Percentiles rank a stretch among this genome's conserved stretches.
These are phyloP conservation scores for Okapia johnstoni DNA, from an alignment of 2,113 vertebrate species.

Conservation along the genomic window DNA sequence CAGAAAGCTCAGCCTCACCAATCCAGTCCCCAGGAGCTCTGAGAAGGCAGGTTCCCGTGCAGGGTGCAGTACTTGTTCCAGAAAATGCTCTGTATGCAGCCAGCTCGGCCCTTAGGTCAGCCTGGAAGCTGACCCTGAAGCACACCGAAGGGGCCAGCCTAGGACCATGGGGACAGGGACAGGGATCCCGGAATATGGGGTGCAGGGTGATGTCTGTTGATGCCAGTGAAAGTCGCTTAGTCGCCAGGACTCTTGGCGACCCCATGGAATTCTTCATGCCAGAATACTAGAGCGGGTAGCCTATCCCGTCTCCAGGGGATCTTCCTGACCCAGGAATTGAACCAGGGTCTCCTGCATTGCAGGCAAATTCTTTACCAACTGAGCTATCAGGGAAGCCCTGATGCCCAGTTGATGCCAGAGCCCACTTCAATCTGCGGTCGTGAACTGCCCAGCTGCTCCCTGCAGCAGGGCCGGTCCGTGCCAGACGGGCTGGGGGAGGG, in stretches of 20 bases:
- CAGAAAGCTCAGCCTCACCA: neutral
- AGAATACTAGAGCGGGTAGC: neutral
- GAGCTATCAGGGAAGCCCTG: neutral
- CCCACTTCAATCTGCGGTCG: neutral
- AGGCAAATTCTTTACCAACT: neutral
- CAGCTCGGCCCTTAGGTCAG: neutral
- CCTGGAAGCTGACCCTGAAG: neutral
- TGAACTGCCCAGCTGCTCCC: too few species aligned
- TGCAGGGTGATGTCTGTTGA: neutral
- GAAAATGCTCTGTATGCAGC: neutral
- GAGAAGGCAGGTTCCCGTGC: neutral
- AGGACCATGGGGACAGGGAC: neutral
- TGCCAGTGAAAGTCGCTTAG: neutral
- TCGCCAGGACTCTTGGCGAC: neutral
- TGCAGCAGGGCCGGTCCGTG: neutral
- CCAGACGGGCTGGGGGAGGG: accelerated
- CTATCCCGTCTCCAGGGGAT: neutral
- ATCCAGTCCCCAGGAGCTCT: neutral
- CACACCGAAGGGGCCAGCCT: neutral
- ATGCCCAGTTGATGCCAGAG: neutral
- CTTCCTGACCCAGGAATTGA: neutral
- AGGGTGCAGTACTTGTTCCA: neutral
- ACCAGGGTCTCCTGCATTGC: neutral
- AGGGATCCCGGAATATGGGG: neutral
- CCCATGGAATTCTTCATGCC: neutral